Conservation (phyloP, 2,888 invertebrate species). For the Tetanocera ferruginea region DNA sequence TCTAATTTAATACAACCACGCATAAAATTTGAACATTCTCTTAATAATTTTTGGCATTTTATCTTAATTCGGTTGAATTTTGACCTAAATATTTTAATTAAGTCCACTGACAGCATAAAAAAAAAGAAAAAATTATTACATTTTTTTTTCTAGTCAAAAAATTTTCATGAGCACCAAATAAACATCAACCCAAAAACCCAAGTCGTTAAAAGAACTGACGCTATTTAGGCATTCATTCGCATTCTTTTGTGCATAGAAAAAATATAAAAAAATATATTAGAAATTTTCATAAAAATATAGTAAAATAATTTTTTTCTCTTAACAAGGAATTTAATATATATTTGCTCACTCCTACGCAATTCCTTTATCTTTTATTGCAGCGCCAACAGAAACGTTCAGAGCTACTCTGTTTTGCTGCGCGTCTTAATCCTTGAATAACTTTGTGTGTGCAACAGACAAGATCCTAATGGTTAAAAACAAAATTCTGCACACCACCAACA, state of each 20-base stretch:
- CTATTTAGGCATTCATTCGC: background rate
- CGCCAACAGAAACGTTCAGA: background rate
- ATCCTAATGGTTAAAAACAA: background rate
- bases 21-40: too few species aligned
- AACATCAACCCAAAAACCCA: too few species aligned
- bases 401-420: background rate
- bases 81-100: too few species aligned
- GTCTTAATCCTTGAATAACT: background rate
- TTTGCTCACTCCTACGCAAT: background rate
- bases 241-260: background rate
- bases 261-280: background rate
- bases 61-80: too few species aligned
- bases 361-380: background rate
- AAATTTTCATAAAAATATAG: too few species aligned
- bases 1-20: too few species aligned
- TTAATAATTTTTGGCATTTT: too few species aligned
- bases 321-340: background rate
- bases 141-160: too few species aligned
- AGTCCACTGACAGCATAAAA: too few species aligned
- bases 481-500: background rate
- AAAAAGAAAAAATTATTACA: too few species aligned
- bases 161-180: too few species aligned
- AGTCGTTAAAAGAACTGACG: too few species aligned
- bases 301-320: background rate
- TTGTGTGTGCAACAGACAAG: conserved; percentile 11